Percentiles rank a stretch among this genome's conserved stretches.
These are phyloP conservation scores for Nymphalis io DNA, from an alignment of 1,140 invertebrate species.

Conservation along the genomic window DNA sequence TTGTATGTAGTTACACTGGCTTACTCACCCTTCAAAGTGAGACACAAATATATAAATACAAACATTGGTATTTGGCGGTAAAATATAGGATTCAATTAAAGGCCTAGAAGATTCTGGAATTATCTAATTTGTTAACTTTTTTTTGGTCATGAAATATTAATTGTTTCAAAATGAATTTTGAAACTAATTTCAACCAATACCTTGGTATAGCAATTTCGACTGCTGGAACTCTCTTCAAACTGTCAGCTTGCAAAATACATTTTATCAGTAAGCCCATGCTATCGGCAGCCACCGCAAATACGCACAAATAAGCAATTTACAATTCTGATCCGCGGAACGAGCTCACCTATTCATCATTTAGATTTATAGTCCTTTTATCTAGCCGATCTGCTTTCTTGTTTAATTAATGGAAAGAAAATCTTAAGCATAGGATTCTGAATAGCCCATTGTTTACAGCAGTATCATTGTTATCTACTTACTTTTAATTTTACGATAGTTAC, in stretches of 20 bases:
- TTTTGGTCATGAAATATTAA: too few species aligned
- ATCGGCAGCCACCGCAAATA: constrained; percentile 23
- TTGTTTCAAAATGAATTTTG: too few species aligned
- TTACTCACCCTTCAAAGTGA: too few species aligned
- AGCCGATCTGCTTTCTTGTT: constrained; percentile 73
- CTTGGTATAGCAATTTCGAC: background rate
- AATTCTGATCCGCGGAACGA: constrained; percentile 65
- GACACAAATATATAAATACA: too few species aligned
- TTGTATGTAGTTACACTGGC: too few species aligned
- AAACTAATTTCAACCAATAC: background rate
- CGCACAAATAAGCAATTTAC: constrained; percentile 76
- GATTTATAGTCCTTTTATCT: constrained; percentile 77
- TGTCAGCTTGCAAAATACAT: constrained; percentile 22
- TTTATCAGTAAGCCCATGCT: constrained; percentile 24
- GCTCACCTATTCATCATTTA: constrained; percentile 77
- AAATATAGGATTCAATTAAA: background rate
- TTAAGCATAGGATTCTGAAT: constrained; percentile 29
- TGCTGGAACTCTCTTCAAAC: background rate
- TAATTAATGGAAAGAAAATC: constrained; percentile 59
- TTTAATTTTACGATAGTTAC: background rate
- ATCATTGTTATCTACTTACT: constrained; percentile 2
- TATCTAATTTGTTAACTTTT: too few species aligned
- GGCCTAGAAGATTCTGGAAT: background rate
- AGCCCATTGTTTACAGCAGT: constrained; percentile 24
- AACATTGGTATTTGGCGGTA: too few species aligned